Evolutionary conservation across 2,797 vertebrate species (phyloP).

Genomic region (Eptatretus atami): DNA sequence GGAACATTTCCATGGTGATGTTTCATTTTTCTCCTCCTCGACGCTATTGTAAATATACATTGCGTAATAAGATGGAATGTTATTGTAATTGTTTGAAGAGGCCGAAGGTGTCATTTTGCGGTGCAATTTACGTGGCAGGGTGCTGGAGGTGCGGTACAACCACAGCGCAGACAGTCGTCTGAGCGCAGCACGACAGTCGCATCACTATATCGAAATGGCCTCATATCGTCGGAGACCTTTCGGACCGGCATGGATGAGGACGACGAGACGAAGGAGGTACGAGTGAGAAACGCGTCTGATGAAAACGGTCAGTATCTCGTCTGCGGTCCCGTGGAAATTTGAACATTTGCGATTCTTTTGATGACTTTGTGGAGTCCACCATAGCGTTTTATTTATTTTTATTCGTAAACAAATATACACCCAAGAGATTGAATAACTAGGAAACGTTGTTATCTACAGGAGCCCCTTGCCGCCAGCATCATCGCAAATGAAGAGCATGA

Average conservation of each 20-base stretch:
- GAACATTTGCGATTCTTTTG: no score
- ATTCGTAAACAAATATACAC: no score
- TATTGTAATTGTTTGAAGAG: no score
- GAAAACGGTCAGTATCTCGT: no score
- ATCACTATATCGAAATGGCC: conserved; percentile 97
- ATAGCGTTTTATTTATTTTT: no score
- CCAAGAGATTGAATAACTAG: neutral
- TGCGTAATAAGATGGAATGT: no score
- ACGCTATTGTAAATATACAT: no score
- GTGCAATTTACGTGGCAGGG: conserved; percentile 21
- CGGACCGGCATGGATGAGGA: conserved; percentile 73
- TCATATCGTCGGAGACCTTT: conserved; percentile 94
- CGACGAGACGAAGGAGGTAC: conserved; percentile 61
- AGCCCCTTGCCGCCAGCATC: conserved; percentile 66
- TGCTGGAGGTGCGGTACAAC: conserved; percentile 93
- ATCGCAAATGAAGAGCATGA: conserved; percentile 88
- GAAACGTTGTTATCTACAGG: conserved; percentile 24
- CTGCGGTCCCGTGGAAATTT: no score
- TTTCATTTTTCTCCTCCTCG: no score
- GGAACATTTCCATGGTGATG: no score
- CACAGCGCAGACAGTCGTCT: conserved; percentile 97
- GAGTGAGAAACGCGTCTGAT: conserved; percentile 18
- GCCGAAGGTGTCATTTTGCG: neutral
- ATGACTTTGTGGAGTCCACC: no score
- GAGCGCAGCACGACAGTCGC: conserved; percentile 78